Evolutionary conservation across 2,113 vertebrate genomes (phyloP), one percentile per base, ranked within the genome.

Genomic region (Hydrochoerus hydrochaeris): DNA sequence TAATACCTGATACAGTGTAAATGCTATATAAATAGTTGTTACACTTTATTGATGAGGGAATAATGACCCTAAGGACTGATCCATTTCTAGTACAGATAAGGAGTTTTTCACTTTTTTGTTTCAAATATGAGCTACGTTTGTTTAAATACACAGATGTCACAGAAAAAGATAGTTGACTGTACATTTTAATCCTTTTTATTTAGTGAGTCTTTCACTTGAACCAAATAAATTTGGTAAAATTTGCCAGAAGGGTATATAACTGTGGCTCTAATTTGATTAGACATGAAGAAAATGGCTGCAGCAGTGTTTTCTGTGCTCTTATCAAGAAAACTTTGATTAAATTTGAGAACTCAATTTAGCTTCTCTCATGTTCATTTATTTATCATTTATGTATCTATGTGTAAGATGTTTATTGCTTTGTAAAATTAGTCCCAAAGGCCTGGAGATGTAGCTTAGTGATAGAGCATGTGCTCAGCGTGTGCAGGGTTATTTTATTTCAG

Each of bases 161-260:
- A 85, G 32, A 69, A 17, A 60, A 28, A 32, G 10, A 54, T n/a
- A 14, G 9, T 5, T 38, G 7, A 30, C n/a, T 60, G 4, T 63
- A 24, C 1, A 26, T 71, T 63, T 28, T 78, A n/a, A 78, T 28
- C 12, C 30, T 86, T 92, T 95, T 89, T 38, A 63, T 95, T 89
- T 38, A 63, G 57, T 95, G 85, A 71, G n/a, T 93, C 41, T 92
- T 95, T 71, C 69, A 87, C 92, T 88, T 94, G 35, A 17, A 94
- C 41, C 17, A 90, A 60, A 41, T 58, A 7, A 24, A 44, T 12
- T 75, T 26, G 38, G 38, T 75, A 75, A 71, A 75, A 41, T 13
- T 91, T 95, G 24, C 67, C 63, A 16, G 69, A 0, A 87, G 19
- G 10, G 46, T 49, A 49, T 87, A 44, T 12, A 35, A 16, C 38